Percentiles rank a stretch among this genome's conserved stretches.
phyloP scores from a whole-genome alignment of 2,888 invertebrate genomes.

The Tetranychus piercei region DNA sequence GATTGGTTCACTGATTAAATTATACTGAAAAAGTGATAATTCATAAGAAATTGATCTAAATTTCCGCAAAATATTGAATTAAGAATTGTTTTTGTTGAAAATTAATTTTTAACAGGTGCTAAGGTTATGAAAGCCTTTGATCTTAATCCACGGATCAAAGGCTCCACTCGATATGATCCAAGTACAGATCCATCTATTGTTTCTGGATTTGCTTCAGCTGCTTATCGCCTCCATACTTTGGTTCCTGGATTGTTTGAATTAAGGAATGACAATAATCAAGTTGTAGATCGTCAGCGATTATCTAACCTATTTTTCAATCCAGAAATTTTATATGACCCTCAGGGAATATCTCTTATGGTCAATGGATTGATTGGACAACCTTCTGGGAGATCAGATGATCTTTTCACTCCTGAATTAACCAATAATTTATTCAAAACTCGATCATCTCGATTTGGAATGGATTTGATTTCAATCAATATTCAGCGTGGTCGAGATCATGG shows the following conservation, averaged over 20 bases:
- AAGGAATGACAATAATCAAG: conserved; percentile 14
- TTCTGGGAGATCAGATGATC: conserved; percentile 17
- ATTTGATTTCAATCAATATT: conserved; percentile 29
- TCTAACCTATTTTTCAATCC: conserved; percentile 23
- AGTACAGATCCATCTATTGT: conserved; percentile 28
- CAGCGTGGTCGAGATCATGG: conserved; percentile 31
- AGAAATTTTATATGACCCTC: conserved; percentile 9
- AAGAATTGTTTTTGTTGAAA: background rate
- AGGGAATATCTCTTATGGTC: background rate
- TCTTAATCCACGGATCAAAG: background rate
- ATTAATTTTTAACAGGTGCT: background rate
- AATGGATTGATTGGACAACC: conserved; percentile 21
- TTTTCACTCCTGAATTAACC: conserved; percentile 23
- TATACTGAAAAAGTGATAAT: no score
- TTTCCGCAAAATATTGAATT: no score
- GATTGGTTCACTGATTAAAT: no score
- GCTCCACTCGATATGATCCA: conserved; percentile 22
- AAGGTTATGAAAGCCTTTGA: background rate
- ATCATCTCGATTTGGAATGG: conserved; percentile 25
- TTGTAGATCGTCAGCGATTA: conserved; percentile 11
- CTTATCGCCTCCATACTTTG: conserved; percentile 30
- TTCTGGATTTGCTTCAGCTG: conserved; percentile 31
- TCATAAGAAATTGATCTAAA: no score
- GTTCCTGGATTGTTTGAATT: conserved; percentile 21
- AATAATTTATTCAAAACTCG: conserved; percentile 26